A percentile compares a stretch with the other conserved stretches of the same genome.
Evolutionary conservation across 1,140 invertebrate species (phyloP).

Genomic region (Plectus sambesii): DNA sequence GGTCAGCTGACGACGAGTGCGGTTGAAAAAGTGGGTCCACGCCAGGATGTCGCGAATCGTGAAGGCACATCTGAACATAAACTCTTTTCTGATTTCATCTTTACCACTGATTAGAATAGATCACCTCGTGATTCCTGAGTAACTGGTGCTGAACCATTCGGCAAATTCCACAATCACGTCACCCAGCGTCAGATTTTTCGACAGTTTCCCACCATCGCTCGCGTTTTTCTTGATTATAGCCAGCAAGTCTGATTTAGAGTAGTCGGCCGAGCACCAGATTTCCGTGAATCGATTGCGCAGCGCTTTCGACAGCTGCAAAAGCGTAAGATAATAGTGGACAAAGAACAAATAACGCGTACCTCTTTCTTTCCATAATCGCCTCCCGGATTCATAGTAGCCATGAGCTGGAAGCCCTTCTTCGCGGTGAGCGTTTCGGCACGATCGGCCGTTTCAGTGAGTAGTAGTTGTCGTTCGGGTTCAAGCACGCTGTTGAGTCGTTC

Average conservation of each 20-base stretch:
- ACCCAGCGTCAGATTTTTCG: too few relatives aligned
- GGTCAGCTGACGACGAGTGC: constrained; percentile 10
- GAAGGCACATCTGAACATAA: constrained; percentile 46
- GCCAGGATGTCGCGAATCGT: constrained; percentile 83
- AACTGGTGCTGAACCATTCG: constrained; percentile 58
- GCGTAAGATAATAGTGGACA: constrained; percentile 10
- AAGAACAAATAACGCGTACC: constrained; percentile 45
- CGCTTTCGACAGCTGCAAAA: constrained; percentile 71
- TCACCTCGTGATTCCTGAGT: not conserved
- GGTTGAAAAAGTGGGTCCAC: constrained; percentile 82
- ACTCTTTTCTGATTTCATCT: constrained; percentile 19
- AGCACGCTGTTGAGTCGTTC: constrained; percentile 91
- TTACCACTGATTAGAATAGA: constrained; percentile 57
- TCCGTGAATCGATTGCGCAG: constrained; percentile 94
- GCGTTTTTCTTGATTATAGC: constrained; percentile 55
- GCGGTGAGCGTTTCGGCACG: constrained; percentile 58
- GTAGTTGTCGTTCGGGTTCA: constrained; percentile 77
- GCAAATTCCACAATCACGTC: constrained; percentile 65
- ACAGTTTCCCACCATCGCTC: too few relatives aligned
- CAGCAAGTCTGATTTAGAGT: constrained; percentile 59
- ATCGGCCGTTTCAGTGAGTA: constrained; percentile 60
- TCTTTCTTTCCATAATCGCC: constrained; percentile 99
- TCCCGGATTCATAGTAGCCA: constrained; percentile 99
- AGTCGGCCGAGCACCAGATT: constrained; percentile 82
- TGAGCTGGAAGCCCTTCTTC: constrained; percentile 67